Base-by-base conservation (phyloP, 2,113 vertebrate species). In the Mixornis gularis region DNA sequence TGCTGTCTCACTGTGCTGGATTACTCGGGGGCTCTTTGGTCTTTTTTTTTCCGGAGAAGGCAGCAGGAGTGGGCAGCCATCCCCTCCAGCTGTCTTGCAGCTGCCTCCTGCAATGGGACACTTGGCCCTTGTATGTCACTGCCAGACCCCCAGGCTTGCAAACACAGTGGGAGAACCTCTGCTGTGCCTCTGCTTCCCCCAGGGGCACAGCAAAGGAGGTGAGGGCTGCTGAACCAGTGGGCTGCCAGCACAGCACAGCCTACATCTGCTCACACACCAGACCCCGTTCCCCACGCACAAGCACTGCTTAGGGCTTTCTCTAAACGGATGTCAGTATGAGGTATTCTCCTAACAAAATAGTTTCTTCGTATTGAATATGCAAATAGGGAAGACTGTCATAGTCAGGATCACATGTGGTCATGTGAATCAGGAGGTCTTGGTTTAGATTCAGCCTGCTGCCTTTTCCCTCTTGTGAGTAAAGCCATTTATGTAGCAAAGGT, bases 61-160 rank as follows among this genome's bases (percentile, higher is more conserved):
- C 52, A 52, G 10, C 0, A 1, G 2, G 4, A 60, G 4, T 15
- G 7, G 10, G 1, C 1, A 3, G 24, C 26, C 3, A 1, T 40
- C 3, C 20, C 5, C 6, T 43, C 12, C 69, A n/a, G 24, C 58
- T 43, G 41, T 14, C 41, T 43, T 43, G 41, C 71, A 66, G 24
- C 70, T 79, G 29, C 48, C 48, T 63, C 53, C 49, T 22, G n/a
- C 1, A 0, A 5, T 11, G 36, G 25, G 2, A 4, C 38, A 14
- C 19, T 51, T 1, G 3, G 26, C 29, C 7, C 32, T 68, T 4
- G 13, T 3, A 4, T 0, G 0, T 22, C 41, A 22, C 24, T 48
- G 26, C 15, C 2, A 1, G 25, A 9, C 13, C 46, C 0, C 0
- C 17, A 26, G 53, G 27, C 24, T 40, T 52, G 41, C 52, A 34